Percentiles rank a stretch among this genome's conserved stretches.
phyloP scores from a whole-genome alignment of 2,113 vertebrate genomes.

The Proterorhinus semilunaris region DNA sequence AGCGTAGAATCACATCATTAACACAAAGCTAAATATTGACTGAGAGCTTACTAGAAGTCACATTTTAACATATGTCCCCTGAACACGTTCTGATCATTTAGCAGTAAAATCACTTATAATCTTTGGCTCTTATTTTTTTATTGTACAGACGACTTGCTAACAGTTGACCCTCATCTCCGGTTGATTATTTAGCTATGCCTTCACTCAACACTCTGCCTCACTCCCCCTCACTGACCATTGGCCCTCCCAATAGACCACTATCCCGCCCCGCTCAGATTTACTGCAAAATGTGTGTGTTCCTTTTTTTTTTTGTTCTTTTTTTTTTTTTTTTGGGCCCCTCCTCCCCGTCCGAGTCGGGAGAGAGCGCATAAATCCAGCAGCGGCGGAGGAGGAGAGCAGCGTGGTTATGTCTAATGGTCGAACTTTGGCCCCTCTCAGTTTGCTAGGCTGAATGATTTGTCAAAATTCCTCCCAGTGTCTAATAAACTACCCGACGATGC shows the following conservation, averaged over 20 bases:
- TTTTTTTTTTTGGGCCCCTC: constrained; percentile 28
- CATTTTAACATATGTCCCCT: constrained; percentile 52
- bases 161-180: constrained; percentile 48
- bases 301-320: constrained; percentile 61
- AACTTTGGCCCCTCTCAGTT: constrained; percentile 96
- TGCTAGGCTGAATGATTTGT: constrained; percentile 95
- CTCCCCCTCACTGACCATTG: constrained; percentile 53
- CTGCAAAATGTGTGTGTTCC: constrained; percentile 68
- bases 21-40: constrained; percentile 77
- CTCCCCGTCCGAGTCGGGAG: constrained; percentile 70
- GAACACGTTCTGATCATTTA: no score
- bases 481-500: constrained; percentile 87
- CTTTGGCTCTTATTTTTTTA: constrained; percentile 34
- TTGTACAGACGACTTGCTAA: constrained; percentile 54
- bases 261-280: constrained; percentile 67
- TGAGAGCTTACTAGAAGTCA: constrained; percentile 64
- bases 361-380: constrained; percentile 89
- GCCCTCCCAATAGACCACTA: constrained; percentile 46
- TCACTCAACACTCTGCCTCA: constrained; percentile 56
- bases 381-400: constrained; percentile 77
- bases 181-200: constrained; percentile 67
- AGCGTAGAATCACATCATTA: constrained; percentile 64
- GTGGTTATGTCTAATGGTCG: constrained; percentile 92
- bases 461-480: constrained; percentile 84
- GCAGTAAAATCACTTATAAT: constrained; percentile 9